These are phyloP conservation scores for Rhinoderma darwinii DNA, from an alignment of 2,113 vertebrate species.

Conservation along the genomic window DNA sequence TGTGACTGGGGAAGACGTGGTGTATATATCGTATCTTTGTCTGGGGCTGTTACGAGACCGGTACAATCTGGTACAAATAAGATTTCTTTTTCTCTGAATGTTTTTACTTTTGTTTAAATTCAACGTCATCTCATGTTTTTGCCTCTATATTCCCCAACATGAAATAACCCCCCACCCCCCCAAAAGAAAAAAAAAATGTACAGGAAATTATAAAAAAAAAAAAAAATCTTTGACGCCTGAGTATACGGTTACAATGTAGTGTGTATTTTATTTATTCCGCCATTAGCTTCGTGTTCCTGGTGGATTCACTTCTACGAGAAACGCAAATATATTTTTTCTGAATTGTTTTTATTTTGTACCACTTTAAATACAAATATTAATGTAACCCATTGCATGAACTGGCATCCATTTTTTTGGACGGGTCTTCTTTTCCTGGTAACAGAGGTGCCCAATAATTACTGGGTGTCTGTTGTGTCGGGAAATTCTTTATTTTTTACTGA, in stretches of 20 bases:
- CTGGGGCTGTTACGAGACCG: not conserved
- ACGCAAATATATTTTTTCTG: not conserved
- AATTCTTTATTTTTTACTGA: no score
- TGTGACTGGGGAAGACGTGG: not conserved
- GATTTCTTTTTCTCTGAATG: not conserved
- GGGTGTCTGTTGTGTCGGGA: no score
- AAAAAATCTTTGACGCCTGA: conserved; percentile 9
- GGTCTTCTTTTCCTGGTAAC: not conserved
- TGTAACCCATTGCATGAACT: no score
- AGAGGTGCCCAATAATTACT: not conserved
- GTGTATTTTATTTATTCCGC: conserved; percentile 54
- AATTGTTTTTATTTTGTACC: not conserved
- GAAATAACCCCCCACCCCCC: not conserved
- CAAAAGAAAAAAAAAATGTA: not conserved
- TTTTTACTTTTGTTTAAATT: conserved; percentile 30
- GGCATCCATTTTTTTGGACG: not conserved
- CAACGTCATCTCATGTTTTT: conserved; percentile 17
- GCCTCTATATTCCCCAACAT: not conserved
- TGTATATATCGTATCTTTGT: not conserved
- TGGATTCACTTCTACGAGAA: conserved; percentile 31
- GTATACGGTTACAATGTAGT: conserved; percentile 50
- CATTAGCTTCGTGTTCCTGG: conserved; percentile 20
- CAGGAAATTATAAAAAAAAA: conserved; percentile 32
- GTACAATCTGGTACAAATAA: not conserved
- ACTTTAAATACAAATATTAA: not conserved